These are phyloP conservation scores for Mnemiopsis leidyi DNA, from an alignment of 37 sponge, comb jelly and placozoan genomes.

Conservation along the genomic window DNA sequence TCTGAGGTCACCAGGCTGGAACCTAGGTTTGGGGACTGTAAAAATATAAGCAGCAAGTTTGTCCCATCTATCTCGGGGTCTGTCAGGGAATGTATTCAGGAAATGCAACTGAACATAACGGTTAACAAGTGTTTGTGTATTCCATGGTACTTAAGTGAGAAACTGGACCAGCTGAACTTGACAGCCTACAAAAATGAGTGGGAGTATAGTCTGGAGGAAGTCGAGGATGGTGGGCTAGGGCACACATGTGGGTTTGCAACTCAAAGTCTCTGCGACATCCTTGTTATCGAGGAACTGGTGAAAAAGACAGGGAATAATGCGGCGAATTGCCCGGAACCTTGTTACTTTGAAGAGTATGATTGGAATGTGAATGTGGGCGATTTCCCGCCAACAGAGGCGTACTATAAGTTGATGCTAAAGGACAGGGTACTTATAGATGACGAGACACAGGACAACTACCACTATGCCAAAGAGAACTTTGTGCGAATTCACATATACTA, in stretches of 20 bases:
- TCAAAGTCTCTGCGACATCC: neutral
- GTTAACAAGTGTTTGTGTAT: neutral
- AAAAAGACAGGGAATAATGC: neutral
- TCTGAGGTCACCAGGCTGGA: neutral
- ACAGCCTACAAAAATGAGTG: neutral
- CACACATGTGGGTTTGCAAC: neutral
- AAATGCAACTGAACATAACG: neutral
- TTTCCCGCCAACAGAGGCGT: neutral
- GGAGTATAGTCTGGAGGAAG: neutral
- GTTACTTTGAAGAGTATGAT: neutral
- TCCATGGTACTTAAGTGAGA: neutral
- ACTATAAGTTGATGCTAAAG: neutral
- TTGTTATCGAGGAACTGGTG: neutral
- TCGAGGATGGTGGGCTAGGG: neutral
- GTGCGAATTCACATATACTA: neutral
- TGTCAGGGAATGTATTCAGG: conserved; percentile 19
- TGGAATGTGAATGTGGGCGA: neutral
- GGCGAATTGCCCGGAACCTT: conserved; percentile 5
- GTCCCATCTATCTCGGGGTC: neutral
- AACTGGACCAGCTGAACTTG: neutral
- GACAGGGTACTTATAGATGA: neutral
- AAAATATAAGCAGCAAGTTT: neutral
- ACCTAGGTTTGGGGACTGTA: neutral
- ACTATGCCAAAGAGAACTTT: neutral
- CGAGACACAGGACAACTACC: neutral